Base-by-base conservation (phyloP, 2,888 invertebrate species). In the Amblyjoppa fuscipennis region DNA sequence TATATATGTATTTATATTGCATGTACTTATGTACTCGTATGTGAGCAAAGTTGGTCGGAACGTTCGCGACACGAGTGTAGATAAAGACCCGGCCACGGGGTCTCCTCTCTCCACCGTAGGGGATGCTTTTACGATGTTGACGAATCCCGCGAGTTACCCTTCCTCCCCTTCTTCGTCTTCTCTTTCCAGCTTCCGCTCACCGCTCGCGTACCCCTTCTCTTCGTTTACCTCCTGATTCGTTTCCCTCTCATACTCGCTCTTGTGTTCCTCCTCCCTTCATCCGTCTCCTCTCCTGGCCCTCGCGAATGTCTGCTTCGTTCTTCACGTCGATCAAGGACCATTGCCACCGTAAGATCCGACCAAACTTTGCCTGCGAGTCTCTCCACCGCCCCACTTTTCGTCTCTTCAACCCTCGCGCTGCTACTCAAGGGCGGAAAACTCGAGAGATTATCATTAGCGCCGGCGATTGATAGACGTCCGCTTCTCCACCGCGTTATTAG, bases 71-170 rank as follows among this genome's bases (percentile, higher is more conserved):
- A 68, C n/a, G 78, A 69, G 69, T 68, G 68, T 38, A 79, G 83
- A 83, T 78, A 78, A 74, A 74, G 78, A 74, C 74, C 78, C 59
- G 53, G 49, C 69, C 68, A 38, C 59, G 69, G 53, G 53, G 13
- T 28, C 45, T 71, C 31, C 56, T 41, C 45, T 56, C 59, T 28
- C 59, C 25, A 41, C 78, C 69, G 68, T 38, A 34, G 53, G 84
- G 75, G 75, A 68, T 82, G 81, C 66, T 83, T 83, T 83, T 79
- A 83, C 83, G 83, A 83, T 90, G 90, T 90, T 90, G 89, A 88
- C 90, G 86, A 86, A 89, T 89, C 85, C 86, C 88, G 84, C 87
- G 87, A 85, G 86, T 86, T 86, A 79, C 87, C 87, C 87, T 83
- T 88, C 84, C 84, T 16, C 68, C 68, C 85, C 85, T 89, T 85